phyloP scores from a whole-genome alignment of 2,113 vertebrate species.

The Syngnathus typhle region DNA sequence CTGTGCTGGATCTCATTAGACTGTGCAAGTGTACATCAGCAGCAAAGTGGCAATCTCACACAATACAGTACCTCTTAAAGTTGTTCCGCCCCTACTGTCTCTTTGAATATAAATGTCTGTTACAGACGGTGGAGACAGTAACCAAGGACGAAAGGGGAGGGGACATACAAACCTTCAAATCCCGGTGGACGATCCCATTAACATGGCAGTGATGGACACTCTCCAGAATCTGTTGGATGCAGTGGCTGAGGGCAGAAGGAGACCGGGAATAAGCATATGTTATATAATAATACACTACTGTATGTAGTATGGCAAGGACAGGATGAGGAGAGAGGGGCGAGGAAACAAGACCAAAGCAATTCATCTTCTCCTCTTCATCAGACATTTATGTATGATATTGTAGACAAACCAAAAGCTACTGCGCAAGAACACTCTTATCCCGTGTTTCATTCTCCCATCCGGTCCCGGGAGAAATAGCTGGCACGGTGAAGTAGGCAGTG shows the following conservation, averaged over 20 bases:
- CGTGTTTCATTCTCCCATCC: background rate
- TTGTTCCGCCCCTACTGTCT: background rate
- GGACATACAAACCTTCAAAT: constrained; percentile 73
- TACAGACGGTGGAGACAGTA: background rate
- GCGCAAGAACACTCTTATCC: constrained; percentile 8
- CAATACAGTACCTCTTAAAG: background rate
- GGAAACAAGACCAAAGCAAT: constrained; percentile 15
- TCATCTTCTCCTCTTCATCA: constrained; percentile 10
- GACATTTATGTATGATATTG: background rate
- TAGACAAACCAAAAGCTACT: constrained; percentile 2
- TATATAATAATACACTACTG: background rate
- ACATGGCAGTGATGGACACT: constrained; percentile 78
- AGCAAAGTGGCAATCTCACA: background rate
- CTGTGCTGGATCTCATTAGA: background rate
- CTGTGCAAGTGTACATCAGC: background rate
- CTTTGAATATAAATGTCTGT: background rate
- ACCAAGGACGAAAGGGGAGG: background rate
- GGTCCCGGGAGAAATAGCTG: constrained; percentile 23
- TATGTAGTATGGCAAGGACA: constrained; percentile 1
- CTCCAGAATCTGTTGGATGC: constrained; percentile 80
- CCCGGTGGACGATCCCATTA: constrained; percentile 76
- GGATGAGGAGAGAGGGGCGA: background rate
- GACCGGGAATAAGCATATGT: background rate
- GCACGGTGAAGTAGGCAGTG: constrained; percentile 28
- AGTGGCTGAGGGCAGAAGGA: constrained; percentile 62